phyloP scores from a whole-genome alignment of 2,113 vertebrate genomes.

The Lampris megalopsis region DNA sequence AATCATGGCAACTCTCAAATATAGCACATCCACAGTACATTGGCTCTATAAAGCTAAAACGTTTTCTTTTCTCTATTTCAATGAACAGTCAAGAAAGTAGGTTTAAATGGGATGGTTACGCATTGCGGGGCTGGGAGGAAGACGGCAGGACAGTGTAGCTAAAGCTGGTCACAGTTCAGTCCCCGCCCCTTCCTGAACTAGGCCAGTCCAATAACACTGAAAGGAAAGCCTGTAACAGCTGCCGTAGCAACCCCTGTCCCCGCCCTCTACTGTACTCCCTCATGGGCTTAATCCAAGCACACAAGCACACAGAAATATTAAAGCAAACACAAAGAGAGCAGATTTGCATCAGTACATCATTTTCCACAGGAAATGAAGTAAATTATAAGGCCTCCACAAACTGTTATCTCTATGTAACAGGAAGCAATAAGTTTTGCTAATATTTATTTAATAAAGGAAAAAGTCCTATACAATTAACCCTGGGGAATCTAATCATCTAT shows the following conservation, averaged over 20 bases:
- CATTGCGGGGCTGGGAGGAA: constrained; percentile 29
- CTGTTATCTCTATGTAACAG: background rate
- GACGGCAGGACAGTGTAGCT: constrained; percentile 15
- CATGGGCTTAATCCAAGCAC: constrained; percentile 49
- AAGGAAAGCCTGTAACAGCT: constrained; percentile 44
- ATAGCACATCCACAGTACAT: constrained; percentile 19
- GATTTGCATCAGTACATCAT: constrained; percentile 28
- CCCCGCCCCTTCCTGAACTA: constrained; percentile 58
- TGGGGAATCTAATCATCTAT: background rate
- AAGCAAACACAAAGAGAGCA: constrained; percentile 1
- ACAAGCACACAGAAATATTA: constrained; percentile 2
- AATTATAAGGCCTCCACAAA: constrained; percentile 12
- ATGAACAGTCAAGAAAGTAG: background rate
- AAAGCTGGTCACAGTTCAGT: constrained; percentile 40
- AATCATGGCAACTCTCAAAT: constrained; percentile 29
- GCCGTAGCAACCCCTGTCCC: constrained; percentile 18
- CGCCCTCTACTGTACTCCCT: constrained; percentile 11
- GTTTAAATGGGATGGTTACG: background rate
- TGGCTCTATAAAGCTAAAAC: constrained; percentile 1
- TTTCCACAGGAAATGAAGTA: constrained; percentile 31
- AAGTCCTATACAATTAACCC: background rate
- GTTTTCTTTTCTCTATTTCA: background rate
- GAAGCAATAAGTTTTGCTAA: background rate
- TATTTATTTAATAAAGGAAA: background rate
- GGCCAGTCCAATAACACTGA: constrained; percentile 66